Base-by-base conservation (phyloP, 2,888 invertebrate species). In the Amphipyra tragopoginis region DNA sequence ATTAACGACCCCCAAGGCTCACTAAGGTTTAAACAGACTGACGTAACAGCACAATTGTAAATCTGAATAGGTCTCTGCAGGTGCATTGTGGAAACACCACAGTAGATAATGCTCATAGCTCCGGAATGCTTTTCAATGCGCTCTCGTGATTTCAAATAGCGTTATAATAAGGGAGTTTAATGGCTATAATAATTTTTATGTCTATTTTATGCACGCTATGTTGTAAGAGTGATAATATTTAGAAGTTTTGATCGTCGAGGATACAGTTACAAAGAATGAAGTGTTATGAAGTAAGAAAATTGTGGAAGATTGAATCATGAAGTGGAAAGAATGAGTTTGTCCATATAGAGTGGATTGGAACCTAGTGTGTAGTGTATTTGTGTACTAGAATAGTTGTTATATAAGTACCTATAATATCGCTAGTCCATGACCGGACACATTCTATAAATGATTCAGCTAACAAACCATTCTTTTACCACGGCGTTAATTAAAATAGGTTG, bases 1-100 rank as follows among this genome's bases (percentile, higher is more conserved):
- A 53, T 55, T 42, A 69, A 69, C 33, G 51, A 45, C 40, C 10
- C 44, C 54, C 33, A 29, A 21, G 48, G 33, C 62, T 43, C 26
- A 73, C 58, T 61, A 71, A 72, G 77, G 74, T 79, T 81, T 74
- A 82, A 80, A 85, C 81, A 81, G 83, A 84, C 81, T 82, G 77
- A 75, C 66, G 77, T 75, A 81, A 80, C 71, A 68, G 79, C 80
- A 82, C 83, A 85, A 85, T 85, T 84, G 77, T 79, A 70, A 77
- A 74, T 73, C 33, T 82, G 82, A 89, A 90, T 89, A 79, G 84
- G 78, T 80, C 86, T 82, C 86, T 77, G 79, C 84, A 86, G 86
- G 80, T 88, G 87, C 88, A 89, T 87, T 86, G 82, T 81, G 81
- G 50, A 76, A 47, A 48, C 33, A 79, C 77, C 66, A 53, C 61